Evolutionary conservation across 2,797 vertebrate species (phyloP).

Genomic region (Melanogrammus aeglefinus): DNA sequence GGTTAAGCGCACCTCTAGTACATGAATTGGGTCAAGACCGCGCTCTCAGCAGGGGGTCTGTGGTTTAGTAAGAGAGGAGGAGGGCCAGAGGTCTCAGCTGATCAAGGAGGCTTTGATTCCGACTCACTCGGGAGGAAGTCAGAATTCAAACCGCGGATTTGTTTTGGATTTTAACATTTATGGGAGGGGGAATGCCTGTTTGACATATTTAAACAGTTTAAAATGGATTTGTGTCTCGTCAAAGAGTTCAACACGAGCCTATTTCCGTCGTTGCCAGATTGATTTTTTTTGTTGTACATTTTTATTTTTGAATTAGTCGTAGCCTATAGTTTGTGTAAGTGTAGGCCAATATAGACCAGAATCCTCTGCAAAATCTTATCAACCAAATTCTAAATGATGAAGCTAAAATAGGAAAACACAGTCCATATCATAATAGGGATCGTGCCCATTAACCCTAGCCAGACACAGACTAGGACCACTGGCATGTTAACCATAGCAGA

Average conservation of each 20-base stretch:
- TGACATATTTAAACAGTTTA: slow-evolving; percentile 1
- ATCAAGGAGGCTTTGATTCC: slow-evolving; percentile 6
- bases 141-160: slow-evolving; percentile 16
- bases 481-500: neutral
- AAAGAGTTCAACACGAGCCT: neutral
- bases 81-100: slow-evolving; percentile 15
- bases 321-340: neutral
- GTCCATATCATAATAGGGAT: too few species aligned
- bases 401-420: too few species aligned
- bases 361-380: neutral
- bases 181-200: neutral
- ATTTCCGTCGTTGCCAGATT: neutral
- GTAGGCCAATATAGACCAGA: neutral
- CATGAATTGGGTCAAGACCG: slow-evolving; percentile 26
- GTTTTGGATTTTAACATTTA: slow-evolving; percentile 26
- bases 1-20: slow-evolving; percentile 27
- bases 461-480: neutral
- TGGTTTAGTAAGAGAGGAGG: neutral
- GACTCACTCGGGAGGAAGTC: slow-evolving; percentile 1
- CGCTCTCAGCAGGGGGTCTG: slow-evolving; percentile 30
- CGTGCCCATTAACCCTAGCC: neutral
- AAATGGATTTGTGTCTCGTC: neutral
- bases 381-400: neutral
- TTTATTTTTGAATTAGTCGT: neutral
- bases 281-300: neutral